Base-by-base conservation (phyloP, 2,797 vertebrate genomes). In the Acanthiza pusilla region DNA sequence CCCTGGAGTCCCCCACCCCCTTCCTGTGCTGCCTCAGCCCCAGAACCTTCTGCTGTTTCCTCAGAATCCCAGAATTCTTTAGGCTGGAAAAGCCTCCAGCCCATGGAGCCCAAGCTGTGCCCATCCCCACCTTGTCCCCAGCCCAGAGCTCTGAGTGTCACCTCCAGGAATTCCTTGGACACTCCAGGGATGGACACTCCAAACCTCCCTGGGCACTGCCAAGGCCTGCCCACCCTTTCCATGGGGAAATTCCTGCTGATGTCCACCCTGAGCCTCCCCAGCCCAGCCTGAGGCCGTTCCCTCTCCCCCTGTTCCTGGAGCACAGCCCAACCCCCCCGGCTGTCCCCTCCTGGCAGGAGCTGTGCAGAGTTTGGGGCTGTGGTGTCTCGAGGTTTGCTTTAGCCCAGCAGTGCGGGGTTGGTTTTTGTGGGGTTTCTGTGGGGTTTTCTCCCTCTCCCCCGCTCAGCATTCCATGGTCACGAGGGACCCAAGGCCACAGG, bases 401-500 rank as follows among this genome's bases (percentile, higher is more conserved):
- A 9, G 11, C 10, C 1, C 26, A 38, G 85, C 21, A 53, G 43
- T 1, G 38, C n/a, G 25, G 8, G 13, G 21, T 7, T 43, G 34
- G 5, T 3, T 2, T 51, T 15, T 8, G 4, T 7, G 19, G 14
- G 34, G 9, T 7, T 65, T 45, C 20, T 27, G 13, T 11, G 2
- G 1, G 11, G 18, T 25, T 60, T 16, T 72, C 19, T 43, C 38
- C 29, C 48, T 48, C 57, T 30, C 19, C 2, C 7, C 13, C 18
- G 18, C 58, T 27, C 1, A 6, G 34, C 0, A 0, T 34, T 22
- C 21, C 4, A 1, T 0, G 1, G 30, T n/a, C 67, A 42, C 1
- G 5, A 11, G 32, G n/a, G 26, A 36, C 54, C 30, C 51, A 16
- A 2, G 11, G 21, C 10, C 34, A 1, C 0, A 15, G 60, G 25